Percentiles rank a stretch among this genome's conserved stretches.
These are phyloP conservation scores for Cydia splendana DNA, from an alignment of 1,140 invertebrate genomes.

Conservation along the genomic window DNA sequence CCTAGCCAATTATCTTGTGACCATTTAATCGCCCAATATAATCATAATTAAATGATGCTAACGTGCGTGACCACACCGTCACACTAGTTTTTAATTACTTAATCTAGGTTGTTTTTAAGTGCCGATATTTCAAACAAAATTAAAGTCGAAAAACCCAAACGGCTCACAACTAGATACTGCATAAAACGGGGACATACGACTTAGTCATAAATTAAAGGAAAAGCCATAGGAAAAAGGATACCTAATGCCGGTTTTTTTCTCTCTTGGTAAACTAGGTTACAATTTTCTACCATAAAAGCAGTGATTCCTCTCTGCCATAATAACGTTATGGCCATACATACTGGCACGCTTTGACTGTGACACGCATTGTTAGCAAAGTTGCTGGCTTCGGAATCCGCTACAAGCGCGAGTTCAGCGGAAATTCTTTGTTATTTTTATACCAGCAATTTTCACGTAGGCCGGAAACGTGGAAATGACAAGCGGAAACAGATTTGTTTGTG, in stretches of 20 bases:
- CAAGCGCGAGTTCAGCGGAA: constrained; percentile 8
- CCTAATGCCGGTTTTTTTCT: neutral
- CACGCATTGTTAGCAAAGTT: constrained; percentile 51
- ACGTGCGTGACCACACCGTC: neutral
- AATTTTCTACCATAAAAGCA: neutral
- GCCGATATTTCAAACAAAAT: too few species aligned
- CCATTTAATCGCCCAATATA: too few species aligned
- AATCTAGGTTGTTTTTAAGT: neutral
- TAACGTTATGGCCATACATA: constrained; percentile 1
- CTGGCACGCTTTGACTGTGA: constrained; percentile 55
- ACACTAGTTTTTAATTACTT: neutral
- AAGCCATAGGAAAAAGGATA: too few species aligned
- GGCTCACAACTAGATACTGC: too few species aligned
- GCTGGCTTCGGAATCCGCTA: constrained; percentile 16
- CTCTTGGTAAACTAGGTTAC: neutral
- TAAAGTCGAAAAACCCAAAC: too few species aligned
- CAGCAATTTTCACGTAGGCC: constrained; percentile 29
- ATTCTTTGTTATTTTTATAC: constrained; percentile 33
- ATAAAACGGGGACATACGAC: neutral
- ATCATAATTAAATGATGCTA: neutral
- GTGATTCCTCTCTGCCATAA: neutral
- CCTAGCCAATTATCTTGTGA: too few species aligned
- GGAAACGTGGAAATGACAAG: constrained; percentile 31
- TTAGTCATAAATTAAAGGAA: neutral
- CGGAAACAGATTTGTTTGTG: constrained; percentile 16